Base-by-base conservation (phyloP, 2,797 vertebrate genomes). In the Acrossocheilus fasciatus region DNA sequence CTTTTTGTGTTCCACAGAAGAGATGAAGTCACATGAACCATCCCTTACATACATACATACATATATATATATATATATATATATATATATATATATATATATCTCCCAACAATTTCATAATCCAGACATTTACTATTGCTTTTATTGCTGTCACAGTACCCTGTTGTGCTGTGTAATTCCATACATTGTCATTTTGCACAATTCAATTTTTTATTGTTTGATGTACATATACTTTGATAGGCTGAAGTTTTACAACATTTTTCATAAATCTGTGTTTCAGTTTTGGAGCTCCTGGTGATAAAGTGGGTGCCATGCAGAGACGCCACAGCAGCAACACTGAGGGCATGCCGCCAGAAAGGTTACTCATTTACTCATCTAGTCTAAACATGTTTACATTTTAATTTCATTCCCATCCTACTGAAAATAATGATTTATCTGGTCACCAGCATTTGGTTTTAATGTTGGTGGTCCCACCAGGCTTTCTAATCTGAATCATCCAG, bases 251-350 rank as follows among this genome's bases (percentile, higher is more conserved):
- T 75, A 36, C 15, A 68, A 23, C 0, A 17, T 17, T 45, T 64
- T 43, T 43, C 54, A 10, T 79, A 41, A n/a, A 50, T 57, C 26
- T 73, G 20, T 9, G 23, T 39, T 85, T 81, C 89, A 96, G 95
- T 87, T 91, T 88, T 90, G 92, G 89, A 88, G 74, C 91, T 83
- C 92, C 92, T 94, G 96, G 97, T 92, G 96, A 96, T 94, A 97
- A 96, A 89, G 91, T 95, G 89, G 95, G 95, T 96, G 98, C 96
- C 93, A 99, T 99, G 98, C 98, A 99, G 97, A 98, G 98, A 94
- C 96, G 98, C 92, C 98, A 99, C 92, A 99, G 98, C 95, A 99
- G 98, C 95, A 98, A 98, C 96, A 98, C 98, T 1, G 98, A 99
- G 92, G 97, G 88, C 89, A 92, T 96, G 94, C 97, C 97, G 91